Conservation (phyloP, 2,113 vertebrate species). For the Terrapene triunguis region DNA sequence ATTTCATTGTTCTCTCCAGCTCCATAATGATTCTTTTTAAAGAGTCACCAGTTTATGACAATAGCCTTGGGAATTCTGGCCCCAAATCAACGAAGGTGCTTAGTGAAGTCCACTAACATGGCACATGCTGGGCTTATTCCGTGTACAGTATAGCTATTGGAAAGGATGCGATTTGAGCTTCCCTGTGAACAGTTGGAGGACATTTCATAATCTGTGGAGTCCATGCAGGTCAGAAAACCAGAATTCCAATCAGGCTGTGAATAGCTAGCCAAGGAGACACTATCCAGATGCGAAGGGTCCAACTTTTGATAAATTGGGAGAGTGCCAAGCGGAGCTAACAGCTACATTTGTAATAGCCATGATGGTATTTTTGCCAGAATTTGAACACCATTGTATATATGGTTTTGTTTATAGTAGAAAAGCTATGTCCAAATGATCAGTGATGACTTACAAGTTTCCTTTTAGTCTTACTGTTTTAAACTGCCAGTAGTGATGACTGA, state of each 20-base stretch:
- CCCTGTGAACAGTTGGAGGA: not conserved
- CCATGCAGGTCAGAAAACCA: not conserved
- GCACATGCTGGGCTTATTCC: not conserved
- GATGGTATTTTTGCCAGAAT: accelerated
- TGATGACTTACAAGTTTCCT: accelerated
- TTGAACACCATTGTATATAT: accelerated
- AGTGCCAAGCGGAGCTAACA: not conserved
- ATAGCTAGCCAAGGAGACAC: not conserved
- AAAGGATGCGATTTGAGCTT: not conserved
- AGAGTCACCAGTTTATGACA: not conserved
- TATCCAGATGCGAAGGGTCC: not conserved
- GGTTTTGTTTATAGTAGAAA: not conserved
- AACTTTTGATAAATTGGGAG: not conserved
- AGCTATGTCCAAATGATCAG: accelerated
- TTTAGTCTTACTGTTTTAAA: not conserved
- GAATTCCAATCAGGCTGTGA: not conserved
- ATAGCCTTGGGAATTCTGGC: not conserved
- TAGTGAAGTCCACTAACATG: not conserved
- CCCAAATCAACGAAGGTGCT: not conserved
- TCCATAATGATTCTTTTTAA: not conserved
- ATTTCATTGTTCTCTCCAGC: not conserved
- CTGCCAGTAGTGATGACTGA: accelerated
- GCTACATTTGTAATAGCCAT: not conserved
- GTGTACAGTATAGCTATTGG: not conserved
- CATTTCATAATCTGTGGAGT: not conserved